Evolutionary conservation across 1,140 invertebrate genomes (phyloP).

Genomic region (Chlorops oryzae): DNA sequence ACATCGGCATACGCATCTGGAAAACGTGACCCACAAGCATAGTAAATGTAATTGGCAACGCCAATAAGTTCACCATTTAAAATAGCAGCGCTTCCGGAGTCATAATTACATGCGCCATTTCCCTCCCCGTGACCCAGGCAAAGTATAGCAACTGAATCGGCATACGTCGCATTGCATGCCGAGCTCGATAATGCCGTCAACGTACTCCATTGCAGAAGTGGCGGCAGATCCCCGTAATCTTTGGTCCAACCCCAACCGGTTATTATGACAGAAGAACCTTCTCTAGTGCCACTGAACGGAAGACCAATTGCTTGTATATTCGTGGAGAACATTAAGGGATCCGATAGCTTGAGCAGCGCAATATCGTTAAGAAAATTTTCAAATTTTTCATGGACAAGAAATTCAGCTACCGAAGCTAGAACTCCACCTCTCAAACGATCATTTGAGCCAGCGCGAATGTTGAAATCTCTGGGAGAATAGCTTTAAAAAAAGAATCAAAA

Average conservation of each 20-base stretch:
- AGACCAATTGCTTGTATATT: conserved; percentile 39
- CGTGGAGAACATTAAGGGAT: conserved; percentile 26
- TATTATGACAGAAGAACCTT: conserved; percentile 25
- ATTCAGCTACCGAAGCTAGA: conserved; percentile 14
- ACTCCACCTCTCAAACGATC: conserved; percentile 20
- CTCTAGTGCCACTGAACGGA: conserved; percentile 27
- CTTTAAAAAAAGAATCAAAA: neutral
- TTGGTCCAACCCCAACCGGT: conserved; percentile 51
- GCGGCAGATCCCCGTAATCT: conserved; percentile 20
- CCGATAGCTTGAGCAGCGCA: conserved; percentile 46
- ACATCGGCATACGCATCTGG: conserved; percentile 56
- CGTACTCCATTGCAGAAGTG: conserved; percentile 14
- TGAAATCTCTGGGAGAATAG: conserved; percentile 8
- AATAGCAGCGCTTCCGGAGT: conserved; percentile 40
- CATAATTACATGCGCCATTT: conserved; percentile 36
- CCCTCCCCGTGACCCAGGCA: conserved; percentile 30
- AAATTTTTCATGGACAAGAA: conserved; percentile 43
- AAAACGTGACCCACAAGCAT: conserved; percentile 23
- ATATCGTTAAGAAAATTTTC: conserved; percentile 47
- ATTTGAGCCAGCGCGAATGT: conserved; percentile 26
- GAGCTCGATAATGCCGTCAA: conserved; percentile 18
- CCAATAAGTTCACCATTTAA: conserved; percentile 28
- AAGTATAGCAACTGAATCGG: conserved; percentile 19
- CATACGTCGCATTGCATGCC: conserved; percentile 15
- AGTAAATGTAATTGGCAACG: conserved; percentile 32